Evolutionary conservation across 1,140 invertebrate species (phyloP).

Genomic region (Apis florea): DNA sequence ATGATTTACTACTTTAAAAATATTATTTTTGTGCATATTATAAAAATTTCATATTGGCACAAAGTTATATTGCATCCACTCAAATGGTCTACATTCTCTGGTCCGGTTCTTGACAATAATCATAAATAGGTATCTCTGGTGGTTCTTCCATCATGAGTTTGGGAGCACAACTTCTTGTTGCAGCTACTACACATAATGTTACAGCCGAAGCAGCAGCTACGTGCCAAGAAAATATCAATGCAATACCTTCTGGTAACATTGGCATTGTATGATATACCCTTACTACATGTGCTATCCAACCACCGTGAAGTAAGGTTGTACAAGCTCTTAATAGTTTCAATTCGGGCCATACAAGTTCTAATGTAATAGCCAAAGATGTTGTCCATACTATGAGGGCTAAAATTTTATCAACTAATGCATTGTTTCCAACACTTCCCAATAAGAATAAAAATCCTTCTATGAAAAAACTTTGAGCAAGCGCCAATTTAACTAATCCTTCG

Average conservation of each 20-base stretch:
- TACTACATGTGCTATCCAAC: conserved; percentile 77
- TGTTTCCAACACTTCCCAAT: conserved; percentile 60
- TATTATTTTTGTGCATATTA: conserved; percentile 22
- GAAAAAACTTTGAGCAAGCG: conserved; percentile 75
- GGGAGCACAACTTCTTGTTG: conserved; percentile 67
- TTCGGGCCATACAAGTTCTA: conserved; percentile 75
- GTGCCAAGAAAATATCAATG: conserved; percentile 76
- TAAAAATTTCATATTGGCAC: conserved; percentile 3
- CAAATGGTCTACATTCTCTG: conserved; percentile 34
- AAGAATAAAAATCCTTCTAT: conserved; percentile 76
- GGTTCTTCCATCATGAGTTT: conserved; percentile 58
- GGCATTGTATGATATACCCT: conserved; percentile 57
- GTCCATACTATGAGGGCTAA: conserved; percentile 72
- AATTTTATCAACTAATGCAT: conserved; percentile 66
- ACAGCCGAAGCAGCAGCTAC: conserved; percentile 72
- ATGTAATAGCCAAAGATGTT: conserved; percentile 66
- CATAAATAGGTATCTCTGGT: conserved; percentile 72
- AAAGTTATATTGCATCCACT: conserved; percentile 6
- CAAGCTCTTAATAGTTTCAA: conserved; percentile 71
- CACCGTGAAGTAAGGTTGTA: conserved; percentile 74
- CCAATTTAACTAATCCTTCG: conserved; percentile 71
- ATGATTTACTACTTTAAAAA: conserved; percentile 34
- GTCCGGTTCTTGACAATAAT: conserved; percentile 69
- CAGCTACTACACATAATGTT: conserved; percentile 69
- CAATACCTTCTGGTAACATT: conserved; percentile 64